Conservation (phyloP, 2,797 vertebrate genomes). For the Lepilemur ruficaudatus region DNA sequence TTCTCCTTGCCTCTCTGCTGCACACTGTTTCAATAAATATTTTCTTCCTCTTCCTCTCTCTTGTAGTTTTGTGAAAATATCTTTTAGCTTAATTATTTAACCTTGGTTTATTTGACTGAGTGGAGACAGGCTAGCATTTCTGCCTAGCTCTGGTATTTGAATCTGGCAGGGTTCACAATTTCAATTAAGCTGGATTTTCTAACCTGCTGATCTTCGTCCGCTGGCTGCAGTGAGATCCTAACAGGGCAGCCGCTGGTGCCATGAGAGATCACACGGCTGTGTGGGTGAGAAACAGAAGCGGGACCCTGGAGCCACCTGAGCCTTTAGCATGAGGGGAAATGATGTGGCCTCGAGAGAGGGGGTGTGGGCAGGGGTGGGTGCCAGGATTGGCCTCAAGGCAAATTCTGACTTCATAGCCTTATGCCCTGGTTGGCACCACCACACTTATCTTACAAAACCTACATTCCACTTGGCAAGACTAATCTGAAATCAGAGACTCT, state of each 20-base stretch:
- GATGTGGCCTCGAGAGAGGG: rapidly evolving
- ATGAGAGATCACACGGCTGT: neutral
- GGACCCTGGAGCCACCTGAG: neutral
- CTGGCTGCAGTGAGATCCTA: neutral
- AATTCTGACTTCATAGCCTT: neutral
- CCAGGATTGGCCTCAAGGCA: neutral
- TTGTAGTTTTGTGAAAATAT: constrained; percentile 63
- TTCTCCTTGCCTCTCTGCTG: constrained; percentile 72
- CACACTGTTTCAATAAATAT: constrained; percentile 79
- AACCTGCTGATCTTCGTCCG: constrained; percentile 6
- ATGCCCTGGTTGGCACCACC: too few relatives aligned
- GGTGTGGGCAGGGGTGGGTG: neutral
- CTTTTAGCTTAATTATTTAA: constrained; percentile 63
- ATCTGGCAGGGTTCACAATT: constrained; percentile 55
- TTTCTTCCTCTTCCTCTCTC: constrained; percentile 67
- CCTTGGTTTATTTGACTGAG: constrained; percentile 53
- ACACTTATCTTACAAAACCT: neutral
- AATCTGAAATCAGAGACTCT: neutral
- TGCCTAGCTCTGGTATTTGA: constrained; percentile 66
- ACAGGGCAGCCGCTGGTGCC: neutral
- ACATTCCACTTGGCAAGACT: neutral
- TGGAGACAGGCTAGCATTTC: constrained; percentile 19
- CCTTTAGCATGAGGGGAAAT: neutral
- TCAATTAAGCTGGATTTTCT: constrained; percentile 50
- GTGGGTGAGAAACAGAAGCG: neutral